These are phyloP conservation scores for Platycercus adscitus DNA, from an alignment of 2,113 vertebrate genomes.

Conservation along the genomic window DNA sequence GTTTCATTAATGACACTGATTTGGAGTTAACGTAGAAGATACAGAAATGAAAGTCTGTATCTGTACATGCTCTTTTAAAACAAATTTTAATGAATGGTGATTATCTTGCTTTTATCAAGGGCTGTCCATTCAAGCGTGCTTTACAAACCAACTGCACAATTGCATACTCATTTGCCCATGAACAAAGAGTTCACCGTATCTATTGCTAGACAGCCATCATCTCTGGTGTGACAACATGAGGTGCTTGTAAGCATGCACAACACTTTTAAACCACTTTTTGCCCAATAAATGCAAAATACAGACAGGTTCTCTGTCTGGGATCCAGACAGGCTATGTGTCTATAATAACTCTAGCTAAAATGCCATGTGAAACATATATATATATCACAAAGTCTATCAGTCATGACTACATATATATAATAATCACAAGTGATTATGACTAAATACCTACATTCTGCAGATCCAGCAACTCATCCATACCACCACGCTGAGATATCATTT, in stretches of 20 bases:
- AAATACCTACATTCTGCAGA: background rate
- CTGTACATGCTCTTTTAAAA: background rate
- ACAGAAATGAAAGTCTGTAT: background rate
- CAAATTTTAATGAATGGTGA: background rate
- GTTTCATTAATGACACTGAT: conserved; percentile 38
- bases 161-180: background rate
- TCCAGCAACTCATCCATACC: background rate
- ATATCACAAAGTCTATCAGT: background rate
- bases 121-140: background rate
- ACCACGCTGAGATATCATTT: background rate
- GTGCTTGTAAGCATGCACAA: background rate
- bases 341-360: background rate
- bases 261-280: background rate
- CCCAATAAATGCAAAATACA: background rate
- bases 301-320: background rate
- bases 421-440: background rate
- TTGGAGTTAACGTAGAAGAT: background rate
- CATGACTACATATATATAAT: background rate
- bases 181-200: background rate
- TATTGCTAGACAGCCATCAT: background rate
- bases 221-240: background rate
- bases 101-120: background rate
- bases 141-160: conserved; percentile 1
- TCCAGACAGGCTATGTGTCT: background rate
- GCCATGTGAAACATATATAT: background rate